phyloP scores from a whole-genome alignment of 1,140 invertebrate species.

The Pseudachorutes palmiensis region DNA sequence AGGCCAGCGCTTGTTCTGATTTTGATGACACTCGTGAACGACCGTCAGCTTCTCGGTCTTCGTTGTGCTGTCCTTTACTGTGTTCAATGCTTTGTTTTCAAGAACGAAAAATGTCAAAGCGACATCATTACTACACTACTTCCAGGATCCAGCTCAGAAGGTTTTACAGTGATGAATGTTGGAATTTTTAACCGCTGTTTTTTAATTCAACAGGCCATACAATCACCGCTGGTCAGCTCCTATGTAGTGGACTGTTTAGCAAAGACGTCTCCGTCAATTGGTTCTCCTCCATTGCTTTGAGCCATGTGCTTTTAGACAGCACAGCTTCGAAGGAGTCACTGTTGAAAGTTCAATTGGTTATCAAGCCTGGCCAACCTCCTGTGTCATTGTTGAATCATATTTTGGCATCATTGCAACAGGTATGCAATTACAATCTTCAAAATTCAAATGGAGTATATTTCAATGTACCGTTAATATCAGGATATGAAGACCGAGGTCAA shows the following conservation, averaged over 20 bases:
- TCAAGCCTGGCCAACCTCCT: slow-evolving; percentile 70
- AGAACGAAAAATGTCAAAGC: slow-evolving; percentile 81
- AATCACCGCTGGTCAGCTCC: slow-evolving; percentile 68
- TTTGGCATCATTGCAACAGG: slow-evolving; percentile 70
- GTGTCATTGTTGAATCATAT: slow-evolving; percentile 83
- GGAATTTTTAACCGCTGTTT: background rate
- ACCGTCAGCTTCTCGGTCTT: slow-evolving; percentile 87
- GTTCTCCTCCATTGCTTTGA: slow-evolving; percentile 86
- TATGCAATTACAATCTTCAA: slow-evolving; percentile 22
- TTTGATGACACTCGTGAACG: slow-evolving; percentile 97
- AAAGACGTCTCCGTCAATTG: slow-evolving; percentile 89
- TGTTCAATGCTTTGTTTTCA: slow-evolving; percentile 91
- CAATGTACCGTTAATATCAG: slow-evolving; percentile 41
- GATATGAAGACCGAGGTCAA: slow-evolving; percentile 77
- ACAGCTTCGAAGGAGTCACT: slow-evolving; percentile 82
- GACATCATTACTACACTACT: slow-evolving; percentile 84
- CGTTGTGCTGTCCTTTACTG: slow-evolving; percentile 93
- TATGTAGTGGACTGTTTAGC: slow-evolving; percentile 89
- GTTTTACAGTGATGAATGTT: slow-evolving; percentile 41
- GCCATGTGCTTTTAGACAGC: slow-evolving; percentile 85
- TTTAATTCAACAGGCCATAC: slow-evolving; percentile 38
- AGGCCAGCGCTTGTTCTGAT: slow-evolving; percentile 87
- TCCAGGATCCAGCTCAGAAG: slow-evolving; percentile 65
- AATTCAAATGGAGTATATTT: slow-evolving; percentile 5
- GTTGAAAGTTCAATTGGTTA: slow-evolving; percentile 82